Percentiles rank a stretch among this genome's conserved stretches.
These are phyloP conservation scores for Panzeria rudis DNA, from an alignment of 2,888 invertebrate species.

Conservation along the genomic window DNA sequence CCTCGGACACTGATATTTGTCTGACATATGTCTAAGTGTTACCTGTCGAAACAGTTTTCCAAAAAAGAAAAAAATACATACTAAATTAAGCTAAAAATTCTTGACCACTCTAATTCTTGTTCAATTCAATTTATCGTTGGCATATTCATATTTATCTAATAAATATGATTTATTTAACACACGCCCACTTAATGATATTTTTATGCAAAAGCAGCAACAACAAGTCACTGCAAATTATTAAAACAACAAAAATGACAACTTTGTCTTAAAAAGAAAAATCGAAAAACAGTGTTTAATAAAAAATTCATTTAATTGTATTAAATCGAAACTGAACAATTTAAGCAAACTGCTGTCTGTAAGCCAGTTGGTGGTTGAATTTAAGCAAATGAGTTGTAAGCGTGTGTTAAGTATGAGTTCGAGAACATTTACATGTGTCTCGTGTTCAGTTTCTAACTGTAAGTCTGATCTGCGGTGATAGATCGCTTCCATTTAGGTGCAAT, in stretches of 20 bases:
- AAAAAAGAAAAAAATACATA: not conserved
- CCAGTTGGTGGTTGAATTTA: not conserved
- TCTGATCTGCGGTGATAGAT: conserved; percentile 52
- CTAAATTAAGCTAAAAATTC: not conserved
- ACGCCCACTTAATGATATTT: conserved; percentile 74
- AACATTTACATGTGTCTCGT: conserved; percentile 64
- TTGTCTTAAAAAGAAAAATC: conserved; percentile 7
- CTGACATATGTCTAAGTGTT: too few relatives aligned
- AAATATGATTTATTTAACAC: conserved; percentile 80
- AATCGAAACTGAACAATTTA: conserved; percentile 49
- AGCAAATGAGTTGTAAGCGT: conserved; percentile 50
- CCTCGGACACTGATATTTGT: too few relatives aligned
- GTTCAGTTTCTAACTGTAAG: conserved; percentile 39
- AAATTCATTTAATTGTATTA: conserved; percentile 73
- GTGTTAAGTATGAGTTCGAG: conserved; percentile 39
- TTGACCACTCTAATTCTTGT: conserved; percentile 16
- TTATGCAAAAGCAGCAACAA: conserved; percentile 7
- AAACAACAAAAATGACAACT: conserved; percentile 57
- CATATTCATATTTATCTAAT: conserved; percentile 76
- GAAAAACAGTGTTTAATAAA: conserved; percentile 75
- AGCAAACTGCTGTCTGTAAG: conserved; percentile 24
- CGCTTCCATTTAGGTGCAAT: conserved; percentile 48
- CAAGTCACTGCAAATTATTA: too few relatives aligned
- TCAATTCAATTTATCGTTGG: conserved; percentile 64
- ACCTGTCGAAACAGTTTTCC: not conserved